Evolutionary conservation across 2,888 invertebrate species (phyloP).

Genomic region (Thecocarcelia acutangulata): DNA sequence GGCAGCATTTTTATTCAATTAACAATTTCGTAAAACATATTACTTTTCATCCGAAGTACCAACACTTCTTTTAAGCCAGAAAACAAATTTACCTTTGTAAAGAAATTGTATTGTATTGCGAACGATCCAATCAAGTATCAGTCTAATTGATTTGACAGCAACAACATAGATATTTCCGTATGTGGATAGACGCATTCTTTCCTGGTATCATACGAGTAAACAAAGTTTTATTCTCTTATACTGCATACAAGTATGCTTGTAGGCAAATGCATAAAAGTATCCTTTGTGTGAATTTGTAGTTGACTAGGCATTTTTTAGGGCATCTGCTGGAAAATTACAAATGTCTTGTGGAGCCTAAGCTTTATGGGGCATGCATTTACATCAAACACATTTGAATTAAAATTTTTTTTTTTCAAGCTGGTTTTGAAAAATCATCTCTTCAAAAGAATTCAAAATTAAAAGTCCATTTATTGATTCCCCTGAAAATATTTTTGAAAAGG

Average conservation of each 20-base stretch:
- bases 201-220: neutral
- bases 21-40: conserved; percentile 16
- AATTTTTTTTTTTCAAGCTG: neutral
- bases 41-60: conserved; percentile 20
- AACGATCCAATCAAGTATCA: conserved; percentile 39
- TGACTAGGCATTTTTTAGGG: too few relatives aligned
- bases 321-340: too few relatives aligned
- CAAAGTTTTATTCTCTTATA: neutral
- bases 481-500: neutral
- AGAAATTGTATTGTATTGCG: neutral
- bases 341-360: too few relatives aligned
- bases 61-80: neutral
- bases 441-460: neutral
- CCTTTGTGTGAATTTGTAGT: too few relatives aligned
- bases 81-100: conserved; percentile 11
- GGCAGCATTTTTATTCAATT: conserved; percentile 17
- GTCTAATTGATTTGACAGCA: conserved; percentile 58
- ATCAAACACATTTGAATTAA: too few relatives aligned
- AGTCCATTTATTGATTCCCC: neutral
- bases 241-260: neutral
- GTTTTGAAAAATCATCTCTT: neutral
- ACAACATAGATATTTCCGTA: conserved; percentile 24
- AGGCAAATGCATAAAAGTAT: too few relatives aligned
- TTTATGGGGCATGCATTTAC: too few relatives aligned
- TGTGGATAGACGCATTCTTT: neutral